Conservation (phyloP, 2,113 vertebrate species). For the Crotophaga sulcirostris region DNA sequence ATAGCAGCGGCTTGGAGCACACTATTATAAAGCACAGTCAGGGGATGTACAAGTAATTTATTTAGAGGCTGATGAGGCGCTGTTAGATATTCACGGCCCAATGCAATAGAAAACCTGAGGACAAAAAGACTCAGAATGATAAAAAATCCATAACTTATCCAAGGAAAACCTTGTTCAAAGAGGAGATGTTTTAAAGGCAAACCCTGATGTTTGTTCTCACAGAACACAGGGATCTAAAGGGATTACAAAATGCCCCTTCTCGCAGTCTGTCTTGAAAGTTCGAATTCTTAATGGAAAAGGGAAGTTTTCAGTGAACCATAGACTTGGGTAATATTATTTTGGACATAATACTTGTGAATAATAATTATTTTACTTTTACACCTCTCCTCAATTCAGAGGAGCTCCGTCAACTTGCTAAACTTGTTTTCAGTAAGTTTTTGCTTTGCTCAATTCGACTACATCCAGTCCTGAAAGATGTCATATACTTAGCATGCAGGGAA, state of each 20-base stretch:
- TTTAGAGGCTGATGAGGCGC: neutral
- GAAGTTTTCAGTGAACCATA: neutral
- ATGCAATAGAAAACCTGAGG: neutral
- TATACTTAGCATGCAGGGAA: neutral
- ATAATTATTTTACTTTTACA: neutral
- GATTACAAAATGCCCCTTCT: neutral
- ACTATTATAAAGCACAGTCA: neutral
- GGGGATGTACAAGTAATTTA: constrained; percentile 9
- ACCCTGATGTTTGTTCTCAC: neutral
- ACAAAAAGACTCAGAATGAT: neutral
- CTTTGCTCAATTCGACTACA: neutral
- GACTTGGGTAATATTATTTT: neutral
- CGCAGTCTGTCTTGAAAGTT: neutral
- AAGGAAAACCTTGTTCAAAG: neutral
- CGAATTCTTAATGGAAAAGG: neutral
- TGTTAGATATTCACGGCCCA: neutral
- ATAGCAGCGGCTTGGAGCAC: neutral
- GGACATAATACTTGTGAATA: neutral
- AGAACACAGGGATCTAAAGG: neutral
- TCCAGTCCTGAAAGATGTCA: neutral
- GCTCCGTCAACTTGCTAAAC: neutral
- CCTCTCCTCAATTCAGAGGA: neutral
- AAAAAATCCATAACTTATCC: neutral
- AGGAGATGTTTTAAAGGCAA: neutral
- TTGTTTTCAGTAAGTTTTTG: neutral